Percentiles rank a stretch among this genome's conserved stretches.
These are phyloP conservation scores for Trididemnum nubilum DNA, from an alignment of 23 tunicate species.

Conservation along the genomic window DNA sequence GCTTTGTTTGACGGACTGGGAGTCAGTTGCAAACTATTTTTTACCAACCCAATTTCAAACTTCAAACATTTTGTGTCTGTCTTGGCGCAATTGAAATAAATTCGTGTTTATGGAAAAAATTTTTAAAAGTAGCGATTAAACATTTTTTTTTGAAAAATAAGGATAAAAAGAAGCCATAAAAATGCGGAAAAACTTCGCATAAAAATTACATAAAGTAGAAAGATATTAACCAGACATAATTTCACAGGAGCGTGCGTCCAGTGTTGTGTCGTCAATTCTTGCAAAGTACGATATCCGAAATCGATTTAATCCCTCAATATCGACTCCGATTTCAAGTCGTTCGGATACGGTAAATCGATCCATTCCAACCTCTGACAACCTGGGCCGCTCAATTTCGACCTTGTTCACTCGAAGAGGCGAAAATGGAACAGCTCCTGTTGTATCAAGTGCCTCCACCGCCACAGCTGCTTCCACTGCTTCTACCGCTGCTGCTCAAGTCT, in stretches of 20 bases:
- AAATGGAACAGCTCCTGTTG: conserved; percentile 13
- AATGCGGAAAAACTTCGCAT: too few relatives aligned
- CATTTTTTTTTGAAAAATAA: too few relatives aligned
- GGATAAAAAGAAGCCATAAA: too few relatives aligned
- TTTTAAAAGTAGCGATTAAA: too few relatives aligned
- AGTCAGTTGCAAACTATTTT: too few relatives aligned
- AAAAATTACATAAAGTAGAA: too few relatives aligned
- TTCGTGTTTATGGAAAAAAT: too few relatives aligned
- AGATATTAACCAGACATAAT: too few relatives aligned
- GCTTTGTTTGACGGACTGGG: too few relatives aligned
- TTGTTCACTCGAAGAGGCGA: conserved; percentile 76
- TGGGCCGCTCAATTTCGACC: conserved; percentile 75
- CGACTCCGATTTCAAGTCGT: conserved; percentile 18
- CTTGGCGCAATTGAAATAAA: too few relatives aligned
- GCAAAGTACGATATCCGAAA: conserved; percentile 35
- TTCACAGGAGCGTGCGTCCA: conserved; percentile 33
- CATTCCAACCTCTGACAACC: conserved; percentile 51
- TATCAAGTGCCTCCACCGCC: conserved; percentile 3
- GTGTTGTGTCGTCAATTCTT: conserved; percentile 41
- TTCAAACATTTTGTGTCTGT: too few relatives aligned
- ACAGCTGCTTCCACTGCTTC: conserved; percentile 4
- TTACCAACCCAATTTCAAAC: too few relatives aligned
- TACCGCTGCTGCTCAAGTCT: neutral
- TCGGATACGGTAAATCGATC: conserved; percentile 55
- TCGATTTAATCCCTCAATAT: neutral